Evolutionary conservation across 2,888 invertebrate species (phyloP), one percentile per base, ranked within the genome.

Genomic region (Brachyptera putata): DNA sequence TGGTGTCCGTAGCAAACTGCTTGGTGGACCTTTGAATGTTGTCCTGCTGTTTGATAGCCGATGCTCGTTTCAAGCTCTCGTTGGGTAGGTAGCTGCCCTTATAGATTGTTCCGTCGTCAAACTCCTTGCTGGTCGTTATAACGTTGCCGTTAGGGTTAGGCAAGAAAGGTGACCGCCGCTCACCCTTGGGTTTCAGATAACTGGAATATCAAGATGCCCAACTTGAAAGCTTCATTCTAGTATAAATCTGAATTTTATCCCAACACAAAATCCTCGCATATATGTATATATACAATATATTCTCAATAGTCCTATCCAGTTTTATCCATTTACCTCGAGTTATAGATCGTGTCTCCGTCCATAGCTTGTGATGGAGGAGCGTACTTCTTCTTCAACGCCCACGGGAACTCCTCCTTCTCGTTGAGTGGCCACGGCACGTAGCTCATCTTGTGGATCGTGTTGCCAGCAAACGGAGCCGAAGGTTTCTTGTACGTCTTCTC

Each of bases 361-460:
- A 53, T 36, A 21, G 53, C 22, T 36, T 11, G 11, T 9, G 14
- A 9, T 30, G 53, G 53, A 9, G n/a, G 14, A 3, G 34, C 16
- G 36, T 53, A 53, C 3, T 5, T 16, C 11, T 34, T 7, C 34
- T 53, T 53, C 21, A 11, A 13, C 18, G 53, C 53, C 53, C 53
- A 53, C 16, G 53, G 53, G 18, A 18, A 30, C 13, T 16, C 36
- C 34, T 53, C 53, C 36, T 53, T 53, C 18, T 36, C 53, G 18
- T 7, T 18, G n/a, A 53, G 18, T 21, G 53, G 53, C 53, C 34
- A 34, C 7, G 53, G 53, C 36, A 53, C 36, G 34, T 36, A 53
- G 53, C 53, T 53, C 53, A 34, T 53, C 53, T 53, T 53, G 13
- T 53, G 34, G 13, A 53, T 21, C 7, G 53, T 53, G 22, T 36